Conservation (phyloP, 1,140 invertebrate species). For the Dryas iulia region DNA sequence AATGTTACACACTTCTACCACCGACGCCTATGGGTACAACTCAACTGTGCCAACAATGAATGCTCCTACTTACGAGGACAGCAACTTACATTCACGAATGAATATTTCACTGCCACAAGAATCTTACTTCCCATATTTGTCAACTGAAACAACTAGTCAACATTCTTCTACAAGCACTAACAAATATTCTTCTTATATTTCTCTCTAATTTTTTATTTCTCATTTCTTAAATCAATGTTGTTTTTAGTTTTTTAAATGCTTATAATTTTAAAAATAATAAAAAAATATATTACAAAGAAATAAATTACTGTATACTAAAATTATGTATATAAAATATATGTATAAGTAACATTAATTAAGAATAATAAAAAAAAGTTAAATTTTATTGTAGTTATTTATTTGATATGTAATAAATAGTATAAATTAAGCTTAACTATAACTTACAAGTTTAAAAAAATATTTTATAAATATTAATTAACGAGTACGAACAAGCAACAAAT, state of each 20-base stretch:
- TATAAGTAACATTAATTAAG: neutral
- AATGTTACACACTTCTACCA: constrained; percentile 46
- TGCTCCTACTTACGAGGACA: constrained; percentile 63
- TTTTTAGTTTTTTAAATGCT: neutral
- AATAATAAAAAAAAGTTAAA: neutral
- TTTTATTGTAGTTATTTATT: neutral
- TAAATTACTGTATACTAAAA: neutral
- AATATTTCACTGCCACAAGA: constrained; percentile 52
- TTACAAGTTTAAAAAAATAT: neutral
- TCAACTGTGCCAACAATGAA: constrained; percentile 44
- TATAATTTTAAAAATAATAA: neutral
- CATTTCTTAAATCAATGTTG: neutral
- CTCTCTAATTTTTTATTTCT: constrained; percentile 43
- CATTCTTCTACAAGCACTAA: constrained; percentile 34
- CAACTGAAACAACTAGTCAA: constrained; percentile 50
- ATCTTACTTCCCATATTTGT: constrained; percentile 60
- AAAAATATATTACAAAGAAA: neutral
- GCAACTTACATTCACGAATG: constrained; percentile 41
- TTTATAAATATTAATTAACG: neutral
- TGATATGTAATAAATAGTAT: neutral
- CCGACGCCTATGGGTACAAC: constrained; percentile 55
- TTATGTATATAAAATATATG: neutral
- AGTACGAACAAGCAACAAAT: neutral
- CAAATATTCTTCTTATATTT: constrained; percentile 64
- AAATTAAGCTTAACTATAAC: neutral